phyloP scores from a whole-genome alignment of 2,888 invertebrate genomes.

The Branchipolynoe longqiensis region DNA sequence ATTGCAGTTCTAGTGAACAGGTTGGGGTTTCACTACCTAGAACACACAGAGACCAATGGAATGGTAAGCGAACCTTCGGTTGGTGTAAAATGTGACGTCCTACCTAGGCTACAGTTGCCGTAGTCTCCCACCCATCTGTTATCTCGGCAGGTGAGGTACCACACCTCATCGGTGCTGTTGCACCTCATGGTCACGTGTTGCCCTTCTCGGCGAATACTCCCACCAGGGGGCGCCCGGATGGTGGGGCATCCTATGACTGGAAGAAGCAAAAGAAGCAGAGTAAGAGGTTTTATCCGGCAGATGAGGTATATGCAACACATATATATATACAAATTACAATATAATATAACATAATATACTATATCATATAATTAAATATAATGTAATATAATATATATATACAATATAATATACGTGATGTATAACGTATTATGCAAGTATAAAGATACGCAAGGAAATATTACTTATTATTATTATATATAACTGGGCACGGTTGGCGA shows the following conservation, averaged over 20 bases:
- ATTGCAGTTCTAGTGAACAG: too few relatives aligned
- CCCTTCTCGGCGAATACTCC: conserved; percentile 28
- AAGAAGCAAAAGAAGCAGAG: neutral
- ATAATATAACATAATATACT: too few relatives aligned
- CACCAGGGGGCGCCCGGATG: conserved; percentile 33
- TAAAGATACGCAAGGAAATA: too few relatives aligned
- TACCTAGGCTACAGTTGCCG: conserved; percentile 60
- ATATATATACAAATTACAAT: too few relatives aligned
- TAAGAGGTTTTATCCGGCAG: too few relatives aligned
- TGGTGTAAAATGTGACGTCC: conserved; percentile 35
- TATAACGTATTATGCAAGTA: too few relatives aligned
- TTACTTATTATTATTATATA: too few relatives aligned
- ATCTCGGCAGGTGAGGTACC: conserved; percentile 60
- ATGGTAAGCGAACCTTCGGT: conserved; percentile 48
- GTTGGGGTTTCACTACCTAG: conserved; percentile 11
- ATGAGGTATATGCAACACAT: too few relatives aligned
- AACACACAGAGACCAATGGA: conserved; percentile 9
- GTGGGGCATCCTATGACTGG: conserved; percentile 47
- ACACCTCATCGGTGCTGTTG: conserved; percentile 55
- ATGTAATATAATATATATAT: too few relatives aligned
- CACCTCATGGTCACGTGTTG: conserved; percentile 55
- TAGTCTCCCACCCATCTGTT: conserved; percentile 57
- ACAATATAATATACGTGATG: too few relatives aligned
- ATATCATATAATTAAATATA: too few relatives aligned
- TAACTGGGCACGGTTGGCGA: too few relatives aligned